Evolutionary conservation across 2,888 invertebrate genomes (phyloP).

Genomic region (Tetragnatha montana): DNA sequence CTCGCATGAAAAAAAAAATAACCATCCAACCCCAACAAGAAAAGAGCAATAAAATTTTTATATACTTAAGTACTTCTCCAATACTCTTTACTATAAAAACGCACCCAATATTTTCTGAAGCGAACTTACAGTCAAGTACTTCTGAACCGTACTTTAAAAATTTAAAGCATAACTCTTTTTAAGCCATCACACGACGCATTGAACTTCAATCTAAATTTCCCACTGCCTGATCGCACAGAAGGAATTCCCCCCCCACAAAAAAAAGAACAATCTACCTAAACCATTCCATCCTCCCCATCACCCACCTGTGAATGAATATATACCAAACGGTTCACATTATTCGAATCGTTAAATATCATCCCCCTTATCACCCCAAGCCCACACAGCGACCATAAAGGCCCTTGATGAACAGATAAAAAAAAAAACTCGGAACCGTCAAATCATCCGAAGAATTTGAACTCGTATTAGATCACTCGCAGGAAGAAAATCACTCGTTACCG

Average conservation of each 20-base stretch:
- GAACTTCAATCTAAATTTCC: neutral
- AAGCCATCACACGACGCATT: neutral
- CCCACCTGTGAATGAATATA: neutral
- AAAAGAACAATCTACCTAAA: neutral
- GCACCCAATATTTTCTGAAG: too few species aligned
- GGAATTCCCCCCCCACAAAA: neutral
- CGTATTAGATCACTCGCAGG: neutral
- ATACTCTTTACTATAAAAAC: too few species aligned
- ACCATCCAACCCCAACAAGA: too few species aligned
- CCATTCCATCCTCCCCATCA: neutral
- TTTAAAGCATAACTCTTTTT: too few species aligned
- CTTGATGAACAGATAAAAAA: constrained; percentile 16
- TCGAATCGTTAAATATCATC: neutral
- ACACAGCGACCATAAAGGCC: neutral
- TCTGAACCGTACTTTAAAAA: too few species aligned
- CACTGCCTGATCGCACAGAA: neutral
- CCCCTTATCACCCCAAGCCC: neutral
- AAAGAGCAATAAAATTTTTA: too few species aligned
- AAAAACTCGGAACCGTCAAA: constrained; percentile 17
- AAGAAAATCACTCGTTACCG: constrained; percentile 27
- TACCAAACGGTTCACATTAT: neutral
- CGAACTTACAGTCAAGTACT: too few species aligned
- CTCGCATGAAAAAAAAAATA: too few species aligned
- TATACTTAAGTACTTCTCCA: too few species aligned
- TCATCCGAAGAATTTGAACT: constrained; percentile 34